phyloP scores from a whole-genome alignment of 2,888 invertebrate species.

The Stratiomys singularior region DNA sequence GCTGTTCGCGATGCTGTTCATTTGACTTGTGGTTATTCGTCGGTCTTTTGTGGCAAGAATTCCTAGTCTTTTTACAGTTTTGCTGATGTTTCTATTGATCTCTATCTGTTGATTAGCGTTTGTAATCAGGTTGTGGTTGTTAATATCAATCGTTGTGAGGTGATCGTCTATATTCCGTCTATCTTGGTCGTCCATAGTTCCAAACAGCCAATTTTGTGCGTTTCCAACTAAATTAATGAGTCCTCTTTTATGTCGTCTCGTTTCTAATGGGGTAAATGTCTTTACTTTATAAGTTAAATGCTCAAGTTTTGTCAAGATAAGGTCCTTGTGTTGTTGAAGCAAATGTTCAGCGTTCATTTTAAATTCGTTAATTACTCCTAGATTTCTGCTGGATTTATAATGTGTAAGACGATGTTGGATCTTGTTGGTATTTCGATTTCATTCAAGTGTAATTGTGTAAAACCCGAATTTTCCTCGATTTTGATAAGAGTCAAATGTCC shows the following conservation, averaged over 20 bases:
- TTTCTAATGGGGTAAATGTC: constrained; percentile 27
- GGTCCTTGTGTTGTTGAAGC: constrained; percentile 16
- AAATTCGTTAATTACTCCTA: too few species aligned
- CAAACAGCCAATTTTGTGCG: constrained; percentile 41
- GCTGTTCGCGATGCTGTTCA: neutral
- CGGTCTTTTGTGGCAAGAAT: neutral
- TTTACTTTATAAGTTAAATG: constrained; percentile 31
- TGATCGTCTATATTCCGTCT: constrained; percentile 45
- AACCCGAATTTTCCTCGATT: too few species aligned
- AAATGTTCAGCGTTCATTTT: too few species aligned
- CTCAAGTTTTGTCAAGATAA: constrained; percentile 15
- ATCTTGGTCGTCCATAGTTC: constrained; percentile 46
- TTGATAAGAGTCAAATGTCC: too few species aligned
- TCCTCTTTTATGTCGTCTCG: constrained; percentile 44
- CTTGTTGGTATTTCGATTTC: too few species aligned
- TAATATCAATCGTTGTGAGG: constrained; percentile 17
- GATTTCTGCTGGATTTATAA: too few species aligned
- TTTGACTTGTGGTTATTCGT: neutral
- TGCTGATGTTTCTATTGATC: constrained; percentile 38
- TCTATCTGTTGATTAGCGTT: constrained; percentile 48
- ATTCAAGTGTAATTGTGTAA: too few species aligned
- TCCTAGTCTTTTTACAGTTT: constrained; percentile 22
- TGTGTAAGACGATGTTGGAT: too few species aligned
- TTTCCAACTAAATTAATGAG: constrained; percentile 43
- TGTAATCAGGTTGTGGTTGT: constrained; percentile 43